Percentiles rank a stretch among this genome's conserved stretches.
Evolutionary conservation across 1,140 invertebrate species (phyloP).

Genomic region (Leptinotarsa undecemlineata): DNA sequence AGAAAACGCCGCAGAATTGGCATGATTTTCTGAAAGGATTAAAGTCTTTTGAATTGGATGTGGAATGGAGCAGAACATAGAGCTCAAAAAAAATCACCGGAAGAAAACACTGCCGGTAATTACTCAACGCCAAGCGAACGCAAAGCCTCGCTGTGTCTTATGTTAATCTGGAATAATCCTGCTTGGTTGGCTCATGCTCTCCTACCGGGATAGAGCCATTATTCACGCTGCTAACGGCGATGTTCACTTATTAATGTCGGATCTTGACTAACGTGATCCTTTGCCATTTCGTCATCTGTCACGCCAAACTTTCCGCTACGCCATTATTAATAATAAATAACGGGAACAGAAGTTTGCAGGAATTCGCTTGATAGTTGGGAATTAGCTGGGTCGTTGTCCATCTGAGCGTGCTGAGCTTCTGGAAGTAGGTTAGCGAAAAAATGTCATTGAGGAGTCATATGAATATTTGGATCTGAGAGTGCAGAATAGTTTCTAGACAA

Average conservation of each 20-base stretch:
- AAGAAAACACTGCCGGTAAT: conserved; percentile 50
- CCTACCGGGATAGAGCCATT: conserved; percentile 47
- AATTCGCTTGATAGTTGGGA: not conserved
- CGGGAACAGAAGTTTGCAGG: conserved; percentile 5
- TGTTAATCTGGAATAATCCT: conserved; percentile 55
- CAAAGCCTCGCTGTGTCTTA: conserved; percentile 55
- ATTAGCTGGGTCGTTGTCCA: not conserved
- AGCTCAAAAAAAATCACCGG: conserved; percentile 42
- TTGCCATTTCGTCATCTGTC: conserved; percentile 46
- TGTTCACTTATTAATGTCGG: conserved; percentile 45
- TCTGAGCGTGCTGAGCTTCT: too few species aligned
- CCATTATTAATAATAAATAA: conserved; percentile 26
- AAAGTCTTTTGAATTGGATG: not conserved
- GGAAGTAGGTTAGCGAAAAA: too few species aligned
- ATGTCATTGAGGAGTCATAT: too few species aligned
- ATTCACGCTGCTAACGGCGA: conserved; percentile 44
- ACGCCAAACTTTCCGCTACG: conserved; percentile 34
- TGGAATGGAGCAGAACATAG: not conserved
- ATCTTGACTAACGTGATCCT: conserved; percentile 40
- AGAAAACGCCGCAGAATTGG: too few species aligned
- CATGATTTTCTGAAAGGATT: too few species aligned
- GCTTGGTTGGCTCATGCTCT: conserved; percentile 52
- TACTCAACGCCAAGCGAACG: conserved; percentile 54
- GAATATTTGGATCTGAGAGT: too few species aligned
- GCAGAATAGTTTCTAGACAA: too few species aligned